phyloP scores from a whole-genome alignment of 2,113 vertebrate genomes.

The Hypomesus transpacificus region DNA sequence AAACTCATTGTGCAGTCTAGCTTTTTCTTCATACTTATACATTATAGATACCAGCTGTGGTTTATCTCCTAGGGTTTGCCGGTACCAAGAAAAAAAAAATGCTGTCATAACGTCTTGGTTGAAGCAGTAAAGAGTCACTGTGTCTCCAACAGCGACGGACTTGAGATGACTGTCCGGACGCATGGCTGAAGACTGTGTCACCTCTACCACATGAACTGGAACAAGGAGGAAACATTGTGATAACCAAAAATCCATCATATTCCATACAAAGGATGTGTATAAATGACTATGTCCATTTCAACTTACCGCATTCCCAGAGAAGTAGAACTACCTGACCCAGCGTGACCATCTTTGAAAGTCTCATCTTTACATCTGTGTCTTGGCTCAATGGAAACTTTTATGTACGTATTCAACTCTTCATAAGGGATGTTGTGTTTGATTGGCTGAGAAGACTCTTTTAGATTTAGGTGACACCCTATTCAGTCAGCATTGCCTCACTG shows the following conservation, averaged over 20 bases:
- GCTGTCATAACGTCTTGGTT: not conserved
- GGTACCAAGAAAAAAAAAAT: slow-evolving; percentile 48
- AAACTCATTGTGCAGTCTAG: slow-evolving; percentile 32
- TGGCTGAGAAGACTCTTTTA: too few relatives aligned
- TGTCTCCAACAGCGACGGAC: slow-evolving; percentile 17
- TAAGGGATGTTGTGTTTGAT: too few relatives aligned
- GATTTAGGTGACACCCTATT: too few relatives aligned
- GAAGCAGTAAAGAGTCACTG: slow-evolving; percentile 43
- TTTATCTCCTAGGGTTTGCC: slow-evolving; percentile 38
- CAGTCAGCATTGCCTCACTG: too few relatives aligned
- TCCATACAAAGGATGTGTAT: too few relatives aligned
- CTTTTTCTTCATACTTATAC: slow-evolving; percentile 14
- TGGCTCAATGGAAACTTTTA: too few relatives aligned
- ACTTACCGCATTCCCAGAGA: too few relatives aligned
- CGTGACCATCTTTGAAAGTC: too few relatives aligned
- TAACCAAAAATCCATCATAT: not conserved
- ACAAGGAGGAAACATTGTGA: not conserved
- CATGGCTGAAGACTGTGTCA: not conserved
- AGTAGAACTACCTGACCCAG: too few relatives aligned
- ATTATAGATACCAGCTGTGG: slow-evolving; percentile 33
- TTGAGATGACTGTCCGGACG: slow-evolving; percentile 11
- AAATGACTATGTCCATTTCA: too few relatives aligned
- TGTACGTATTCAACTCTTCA: too few relatives aligned
- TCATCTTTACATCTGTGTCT: too few relatives aligned
- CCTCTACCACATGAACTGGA: not conserved